Evolutionary conservation across 2,888 invertebrate species (phyloP).

Genomic region (Monoplex corrugatus): DNA sequence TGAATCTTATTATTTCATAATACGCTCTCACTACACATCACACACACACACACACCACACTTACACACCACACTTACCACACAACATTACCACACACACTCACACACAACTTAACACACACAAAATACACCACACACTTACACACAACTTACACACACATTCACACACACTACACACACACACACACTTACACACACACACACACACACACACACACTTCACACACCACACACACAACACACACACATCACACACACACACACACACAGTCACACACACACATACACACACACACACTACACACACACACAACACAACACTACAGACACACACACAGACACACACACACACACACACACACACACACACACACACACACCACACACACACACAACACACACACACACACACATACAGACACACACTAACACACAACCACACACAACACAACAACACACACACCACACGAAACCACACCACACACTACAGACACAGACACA

Average conservation of each 20-base stretch:
- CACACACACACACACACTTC: conserved; percentile 28
- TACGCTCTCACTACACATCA: too few species aligned
- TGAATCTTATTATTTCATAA: too few species aligned
- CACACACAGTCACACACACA: neutral
- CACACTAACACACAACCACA: neutral
- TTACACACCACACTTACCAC: too few species aligned
- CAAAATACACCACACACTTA: too few species aligned
- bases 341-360: neutral
- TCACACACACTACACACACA: neutral
- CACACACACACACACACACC: neutral
- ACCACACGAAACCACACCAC: neutral
- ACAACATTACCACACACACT: too few species aligned
- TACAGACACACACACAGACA: neutral
- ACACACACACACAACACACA: neutral
- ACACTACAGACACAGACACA: neutral
- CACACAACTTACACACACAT: too few species aligned
- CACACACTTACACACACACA: neutral
- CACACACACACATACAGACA: neutral
- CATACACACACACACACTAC: neutral
- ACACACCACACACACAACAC: neutral
- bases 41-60: too few species aligned
- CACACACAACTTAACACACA: too few species aligned
- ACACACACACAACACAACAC: neutral
- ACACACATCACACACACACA: neutral
- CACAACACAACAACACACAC: neutral